A percentile compares a stretch with the other conserved stretches of the same genome.
phyloP scores from a whole-genome alignment of 2,797 vertebrate genomes.

The Sebastiscus tertius region DNA sequence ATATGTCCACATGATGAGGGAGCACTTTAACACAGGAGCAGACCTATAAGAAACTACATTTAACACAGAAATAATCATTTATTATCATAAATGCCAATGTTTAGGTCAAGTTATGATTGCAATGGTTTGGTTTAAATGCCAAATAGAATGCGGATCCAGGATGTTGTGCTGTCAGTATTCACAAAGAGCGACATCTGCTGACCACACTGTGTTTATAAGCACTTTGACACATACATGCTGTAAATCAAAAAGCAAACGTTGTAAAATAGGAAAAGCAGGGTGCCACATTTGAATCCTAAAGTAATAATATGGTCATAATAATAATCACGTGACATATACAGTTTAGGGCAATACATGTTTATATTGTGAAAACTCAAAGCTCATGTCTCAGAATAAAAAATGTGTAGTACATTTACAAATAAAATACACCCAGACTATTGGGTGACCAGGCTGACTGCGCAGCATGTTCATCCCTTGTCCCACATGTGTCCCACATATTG shows the following conservation, averaged over 20 bases:
- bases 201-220: slow-evolving; percentile 32
- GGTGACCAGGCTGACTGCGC: too few relatives aligned
- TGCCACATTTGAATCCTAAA: background rate
- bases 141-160: slow-evolving; percentile 58
- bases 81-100: background rate
- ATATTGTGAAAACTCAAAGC: background rate
- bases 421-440: background rate
- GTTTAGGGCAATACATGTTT: background rate
- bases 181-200: slow-evolving; percentile 84
- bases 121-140: slow-evolving; percentile 25
- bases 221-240: slow-evolving; percentile 19
- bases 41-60: too few relatives aligned
- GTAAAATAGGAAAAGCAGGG: background rate
- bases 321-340: background rate
- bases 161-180: slow-evolving; percentile 58
- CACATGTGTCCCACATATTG: too few relatives aligned
- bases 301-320: background rate
- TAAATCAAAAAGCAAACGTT: slow-evolving; percentile 1
- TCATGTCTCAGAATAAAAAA: background rate
- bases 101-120: slow-evolving; percentile 12
- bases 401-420: background rate
- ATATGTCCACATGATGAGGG: background rate
- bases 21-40: background rate
- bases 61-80: background rate
- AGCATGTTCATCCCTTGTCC: too few relatives aligned